A percentile compares a stretch with the other conserved stretches of the same genome.
Conservation (phyloP, 1,140 invertebrate genomes). For the Triops longicaudatus region DNA sequence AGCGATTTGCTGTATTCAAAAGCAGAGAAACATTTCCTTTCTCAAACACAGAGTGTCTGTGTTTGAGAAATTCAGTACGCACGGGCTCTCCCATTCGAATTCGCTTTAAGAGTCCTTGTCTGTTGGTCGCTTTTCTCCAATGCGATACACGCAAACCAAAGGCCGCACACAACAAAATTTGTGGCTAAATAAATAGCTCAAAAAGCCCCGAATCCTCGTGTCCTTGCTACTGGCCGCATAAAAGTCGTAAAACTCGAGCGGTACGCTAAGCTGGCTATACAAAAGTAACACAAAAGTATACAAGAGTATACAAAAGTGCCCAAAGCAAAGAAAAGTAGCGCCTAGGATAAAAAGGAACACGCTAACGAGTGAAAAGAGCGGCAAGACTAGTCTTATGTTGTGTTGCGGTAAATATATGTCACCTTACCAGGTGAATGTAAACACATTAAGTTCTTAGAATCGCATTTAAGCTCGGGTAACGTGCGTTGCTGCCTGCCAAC, state of each 20-base stretch:
- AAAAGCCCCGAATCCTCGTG: too few species aligned
- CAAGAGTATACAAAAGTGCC: background rate
- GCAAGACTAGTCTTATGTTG: background rate
- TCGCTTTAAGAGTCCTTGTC: too few species aligned
- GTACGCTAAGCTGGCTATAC: background rate
- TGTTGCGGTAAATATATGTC: background rate
- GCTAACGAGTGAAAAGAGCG: background rate
- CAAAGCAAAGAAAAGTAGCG: slow-evolving; percentile 8
- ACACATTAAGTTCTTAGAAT: background rate
- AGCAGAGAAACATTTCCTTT: too few species aligned
- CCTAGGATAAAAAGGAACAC: background rate
- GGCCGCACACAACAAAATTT: too few species aligned
- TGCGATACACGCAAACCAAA: too few species aligned
- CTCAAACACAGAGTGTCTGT: too few species aligned
- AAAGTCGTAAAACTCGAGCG: background rate
- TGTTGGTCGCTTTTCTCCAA: too few species aligned
- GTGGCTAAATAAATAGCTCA: too few species aligned
- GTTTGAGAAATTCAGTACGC: too few species aligned
- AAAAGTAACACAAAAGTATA: background rate
- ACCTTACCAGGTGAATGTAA: background rate
- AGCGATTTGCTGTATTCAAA: too few species aligned
- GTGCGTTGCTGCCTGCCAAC: background rate
- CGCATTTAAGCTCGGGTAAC: background rate
- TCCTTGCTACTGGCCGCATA: too few species aligned
- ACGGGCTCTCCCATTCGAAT: too few species aligned